Conservation (phyloP, 2,888 invertebrate genomes). For the Leistus spinibarbis region DNA sequence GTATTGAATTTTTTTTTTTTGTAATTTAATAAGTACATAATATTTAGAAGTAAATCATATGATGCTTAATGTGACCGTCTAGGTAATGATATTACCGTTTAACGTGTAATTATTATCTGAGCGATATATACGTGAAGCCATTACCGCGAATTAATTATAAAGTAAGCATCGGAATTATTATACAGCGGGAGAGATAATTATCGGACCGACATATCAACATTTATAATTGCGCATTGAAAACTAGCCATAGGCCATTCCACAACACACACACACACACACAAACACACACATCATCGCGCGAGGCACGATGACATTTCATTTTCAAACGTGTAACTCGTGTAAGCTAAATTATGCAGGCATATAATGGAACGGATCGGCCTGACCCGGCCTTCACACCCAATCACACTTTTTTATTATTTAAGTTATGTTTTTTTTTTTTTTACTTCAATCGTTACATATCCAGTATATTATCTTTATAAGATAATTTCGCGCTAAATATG, state of each 20-base stretch:
- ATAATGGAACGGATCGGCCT: slow-evolving; percentile 4
- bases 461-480: too few relatives aligned
- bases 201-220: slow-evolving; percentile 37
- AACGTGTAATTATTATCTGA: slow-evolving; percentile 35
- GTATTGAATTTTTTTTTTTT: neutral
- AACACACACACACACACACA: slow-evolving; percentile 5
- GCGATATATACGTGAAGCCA: slow-evolving; percentile 33
- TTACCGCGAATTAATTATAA: slow-evolving; percentile 38
- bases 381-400: slow-evolving; percentile 30
- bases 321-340: slow-evolving; percentile 10
- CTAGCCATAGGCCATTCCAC: slow-evolving; percentile 14
- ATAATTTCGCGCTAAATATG: too few relatives aligned
- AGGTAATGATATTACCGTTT: slow-evolving; percentile 10
- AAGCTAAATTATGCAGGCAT: neutral
- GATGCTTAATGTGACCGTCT: neutral
- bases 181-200: slow-evolving; percentile 38
- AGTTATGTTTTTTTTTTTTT: too few relatives aligned
- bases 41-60: neutral
- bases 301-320: slow-evolving; percentile 32
- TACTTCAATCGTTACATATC: too few relatives aligned
- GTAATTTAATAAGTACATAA: neutral
- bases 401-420: slow-evolving; percentile 16
- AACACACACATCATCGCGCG: neutral
- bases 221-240: slow-evolving; percentile 37
- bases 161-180: slow-evolving; percentile 37